Percentiles rank a stretch among this genome's conserved stretches.
Conservation (phyloP, 2,113 vertebrate species). For the Sialia sialis region DNA sequence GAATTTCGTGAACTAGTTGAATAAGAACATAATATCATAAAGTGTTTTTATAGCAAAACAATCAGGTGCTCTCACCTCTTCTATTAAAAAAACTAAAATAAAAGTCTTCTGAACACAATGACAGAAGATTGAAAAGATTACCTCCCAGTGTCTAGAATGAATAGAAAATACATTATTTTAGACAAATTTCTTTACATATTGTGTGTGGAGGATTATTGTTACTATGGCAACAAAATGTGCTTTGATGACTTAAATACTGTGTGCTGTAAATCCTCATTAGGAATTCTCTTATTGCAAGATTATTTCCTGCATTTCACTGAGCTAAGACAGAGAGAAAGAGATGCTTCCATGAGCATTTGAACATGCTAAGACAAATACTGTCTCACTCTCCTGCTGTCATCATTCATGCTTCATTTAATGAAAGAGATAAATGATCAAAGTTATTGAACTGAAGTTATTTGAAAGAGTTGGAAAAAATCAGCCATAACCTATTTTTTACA, state of each 20-base stretch:
- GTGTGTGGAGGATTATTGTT: neutral
- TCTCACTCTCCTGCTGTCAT: neutral
- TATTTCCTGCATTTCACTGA: neutral
- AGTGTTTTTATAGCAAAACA: neutral
- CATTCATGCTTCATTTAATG: neutral
- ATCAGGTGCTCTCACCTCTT: neutral
- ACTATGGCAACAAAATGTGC: conserved; percentile 2
- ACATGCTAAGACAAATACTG: neutral
- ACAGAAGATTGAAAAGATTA: neutral
- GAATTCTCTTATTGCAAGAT: neutral
- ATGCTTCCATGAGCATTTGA: neutral
- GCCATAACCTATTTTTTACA: neutral
- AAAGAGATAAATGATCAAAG: neutral
- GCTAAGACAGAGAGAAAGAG: neutral
- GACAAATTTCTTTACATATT: neutral
- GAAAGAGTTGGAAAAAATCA: neutral
- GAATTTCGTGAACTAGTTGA: neutral
- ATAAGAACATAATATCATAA: neutral
- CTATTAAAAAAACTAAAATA: neutral
- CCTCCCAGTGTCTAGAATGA: neutral
- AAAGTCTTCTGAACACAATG: neutral
- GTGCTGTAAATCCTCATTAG: neutral
- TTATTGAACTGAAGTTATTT: neutral
- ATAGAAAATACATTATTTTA: neutral
- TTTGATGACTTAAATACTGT: neutral